Conservation (phyloP, 2,797 vertebrate species). For the Coranthus polyacanthus region DNA sequence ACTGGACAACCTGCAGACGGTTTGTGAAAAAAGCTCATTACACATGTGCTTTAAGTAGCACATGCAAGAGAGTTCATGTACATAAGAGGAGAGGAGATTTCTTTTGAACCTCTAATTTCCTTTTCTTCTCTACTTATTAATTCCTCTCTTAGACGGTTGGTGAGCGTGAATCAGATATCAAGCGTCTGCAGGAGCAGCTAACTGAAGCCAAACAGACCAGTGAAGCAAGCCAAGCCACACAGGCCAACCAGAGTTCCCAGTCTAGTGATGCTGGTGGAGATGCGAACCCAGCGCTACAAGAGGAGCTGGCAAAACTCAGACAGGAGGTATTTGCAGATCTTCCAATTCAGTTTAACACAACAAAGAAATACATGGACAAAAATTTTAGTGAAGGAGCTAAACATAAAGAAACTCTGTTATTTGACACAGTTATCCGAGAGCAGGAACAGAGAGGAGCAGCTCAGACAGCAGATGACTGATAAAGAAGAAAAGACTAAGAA, state of each 20-base stretch:
- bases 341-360: neutral
- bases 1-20: constrained; percentile 90
- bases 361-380: neutral
- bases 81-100: too few relatives aligned
- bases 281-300: constrained; percentile 76
- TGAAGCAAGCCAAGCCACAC: constrained; percentile 45
- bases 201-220: constrained; percentile 66
- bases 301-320: constrained; percentile 88
- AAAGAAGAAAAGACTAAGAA: constrained; percentile 98
- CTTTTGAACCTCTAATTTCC: neutral
- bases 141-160: constrained; percentile 78
- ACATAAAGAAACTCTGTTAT: neutral
- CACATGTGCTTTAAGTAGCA: neutral
- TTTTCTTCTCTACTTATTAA: neutral
- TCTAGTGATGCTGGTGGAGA: constrained; percentile 47
- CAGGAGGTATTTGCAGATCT: constrained; percentile 84
- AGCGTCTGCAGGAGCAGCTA: constrained; percentile 89
- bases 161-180: constrained; percentile 89
- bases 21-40: constrained; percentile 48
- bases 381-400: too few relatives aligned
- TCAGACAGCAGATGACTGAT: constrained; percentile 92
- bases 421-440: constrained; percentile 85
- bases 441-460: constrained; percentile 90
- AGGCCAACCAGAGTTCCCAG: constrained; percentile 54
- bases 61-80: neutral